These are phyloP conservation scores for Heliconius hewitsoni DNA, from an alignment of 1,140 invertebrate genomes.

Conservation along the genomic window DNA sequence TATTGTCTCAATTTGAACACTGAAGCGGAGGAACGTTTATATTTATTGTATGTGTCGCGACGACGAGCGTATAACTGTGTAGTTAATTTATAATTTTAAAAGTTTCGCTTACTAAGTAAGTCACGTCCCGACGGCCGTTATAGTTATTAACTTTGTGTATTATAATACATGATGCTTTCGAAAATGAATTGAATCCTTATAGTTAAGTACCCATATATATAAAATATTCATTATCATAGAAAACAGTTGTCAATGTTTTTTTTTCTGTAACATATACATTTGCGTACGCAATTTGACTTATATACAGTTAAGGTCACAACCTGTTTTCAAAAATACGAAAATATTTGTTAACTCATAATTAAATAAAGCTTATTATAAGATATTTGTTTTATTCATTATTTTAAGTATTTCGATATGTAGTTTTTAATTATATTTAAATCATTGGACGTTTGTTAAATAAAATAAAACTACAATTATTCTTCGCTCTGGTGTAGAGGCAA, in stretches of 20 bases:
- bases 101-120: constrained; percentile 73
- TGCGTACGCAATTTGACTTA: constrained; percentile 77
- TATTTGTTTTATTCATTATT: constrained; percentile 73
- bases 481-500: no score
- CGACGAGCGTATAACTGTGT: constrained; percentile 48
- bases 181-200: constrained; percentile 79
- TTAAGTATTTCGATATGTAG: background rate
- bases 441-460: no score
- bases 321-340: constrained; percentile 80
- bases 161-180: constrained; percentile 76
- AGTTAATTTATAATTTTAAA: constrained; percentile 71
- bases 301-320: constrained; percentile 81
- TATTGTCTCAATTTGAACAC: constrained; percentile 49
- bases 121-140: constrained; percentile 65
- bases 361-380: constrained; percentile 82
- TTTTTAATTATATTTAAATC: no score
- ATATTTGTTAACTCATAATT: constrained; percentile 82
- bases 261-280: constrained; percentile 70
- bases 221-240: constrained; percentile 78
- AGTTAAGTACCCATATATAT: constrained; percentile 72
- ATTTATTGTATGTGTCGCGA: constrained; percentile 47
- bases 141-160: constrained; percentile 79
- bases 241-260: constrained; percentile 76
- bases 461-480: no score
- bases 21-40: constrained; percentile 46